phyloP scores from a whole-genome alignment of 1,140 invertebrate genomes.

The Tetranychus urticae region DNA sequence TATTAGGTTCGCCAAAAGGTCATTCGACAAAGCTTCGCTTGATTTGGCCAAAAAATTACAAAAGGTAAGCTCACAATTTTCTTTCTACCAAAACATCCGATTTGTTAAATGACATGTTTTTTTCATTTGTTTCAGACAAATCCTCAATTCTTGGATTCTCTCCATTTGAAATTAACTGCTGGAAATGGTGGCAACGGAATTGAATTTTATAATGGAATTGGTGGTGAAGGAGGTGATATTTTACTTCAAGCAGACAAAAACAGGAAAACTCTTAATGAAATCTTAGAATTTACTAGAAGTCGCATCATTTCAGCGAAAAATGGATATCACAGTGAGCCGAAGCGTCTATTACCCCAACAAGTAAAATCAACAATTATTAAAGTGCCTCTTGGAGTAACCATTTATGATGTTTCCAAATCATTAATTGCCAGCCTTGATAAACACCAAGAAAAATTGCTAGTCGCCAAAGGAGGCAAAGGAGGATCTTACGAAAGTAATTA shows the following conservation, averaged over 20 bases:
- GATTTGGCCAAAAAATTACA: too few species aligned
- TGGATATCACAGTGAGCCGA: slow-evolving; percentile 40
- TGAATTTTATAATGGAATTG: slow-evolving; percentile 50
- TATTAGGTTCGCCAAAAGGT: too few species aligned
- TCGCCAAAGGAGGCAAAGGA: slow-evolving; percentile 48
- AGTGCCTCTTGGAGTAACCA: slow-evolving; percentile 48
- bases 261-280: slow-evolving; percentile 26
- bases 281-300: too few species aligned
- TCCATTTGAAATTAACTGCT: slow-evolving; percentile 42
- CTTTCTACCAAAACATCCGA: too few species aligned
- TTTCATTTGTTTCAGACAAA: too few species aligned
- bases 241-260: slow-evolving; percentile 33
- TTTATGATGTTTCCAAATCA: slow-evolving; percentile 33
- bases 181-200: slow-evolving; percentile 50
- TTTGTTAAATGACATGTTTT: too few species aligned
- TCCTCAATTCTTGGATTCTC: slow-evolving; percentile 12
- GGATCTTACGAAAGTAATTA: slow-evolving; percentile 41
- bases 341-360: slow-evolving; percentile 41
- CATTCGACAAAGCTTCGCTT: too few species aligned
- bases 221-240: slow-evolving; percentile 63
- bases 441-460: slow-evolving; percentile 33
- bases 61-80: too few species aligned
- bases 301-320: slow-evolving; percentile 28
- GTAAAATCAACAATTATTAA: slow-evolving; percentile 40
- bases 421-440: slow-evolving; percentile 45